These are phyloP conservation scores for Amphimallon solstitiale DNA, from an alignment of 2,888 invertebrate genomes.

Conservation along the genomic window DNA sequence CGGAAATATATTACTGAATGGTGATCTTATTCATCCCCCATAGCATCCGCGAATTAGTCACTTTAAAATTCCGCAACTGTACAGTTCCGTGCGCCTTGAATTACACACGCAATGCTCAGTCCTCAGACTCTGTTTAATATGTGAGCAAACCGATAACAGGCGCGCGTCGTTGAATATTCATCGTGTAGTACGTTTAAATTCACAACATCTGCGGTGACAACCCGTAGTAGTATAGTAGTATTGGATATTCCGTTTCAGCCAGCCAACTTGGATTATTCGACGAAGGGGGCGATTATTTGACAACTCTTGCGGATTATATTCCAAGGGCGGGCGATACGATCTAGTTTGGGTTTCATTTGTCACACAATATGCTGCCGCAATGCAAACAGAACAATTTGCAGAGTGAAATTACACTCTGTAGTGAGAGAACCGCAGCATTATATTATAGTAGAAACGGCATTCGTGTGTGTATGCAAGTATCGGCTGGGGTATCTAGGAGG, in stretches of 20 bases:
- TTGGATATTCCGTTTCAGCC: constrained; percentile 58
- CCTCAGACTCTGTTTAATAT: constrained; percentile 41
- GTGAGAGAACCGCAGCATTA: background rate
- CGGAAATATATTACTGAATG: no score
- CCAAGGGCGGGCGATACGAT: constrained; percentile 36
- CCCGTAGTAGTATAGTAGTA: constrained; percentile 54
- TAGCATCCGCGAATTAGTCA: background rate
- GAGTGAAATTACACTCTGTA: constrained; percentile 17
- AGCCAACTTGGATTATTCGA: constrained; percentile 55
- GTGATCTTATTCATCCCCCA: no score
- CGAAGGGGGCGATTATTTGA: constrained; percentile 46
- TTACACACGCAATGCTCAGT: constrained; percentile 27
- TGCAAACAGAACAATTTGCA: constrained; percentile 35
- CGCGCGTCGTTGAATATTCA: constrained; percentile 41
- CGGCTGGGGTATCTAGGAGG: constrained; percentile 4
- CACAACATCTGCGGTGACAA: constrained; percentile 59
- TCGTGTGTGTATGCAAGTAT: constrained; percentile 10
- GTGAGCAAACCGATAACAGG: constrained; percentile 40
- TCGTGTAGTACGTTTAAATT: constrained; percentile 40
- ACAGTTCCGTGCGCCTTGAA: constrained; percentile 21
- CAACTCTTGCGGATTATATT: constrained; percentile 45
- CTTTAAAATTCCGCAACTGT: background rate
- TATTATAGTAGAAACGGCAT: no score
- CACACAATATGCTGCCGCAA: constrained; percentile 36
- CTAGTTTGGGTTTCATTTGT: constrained; percentile 41